Base-by-base conservation (phyloP, 2,797 vertebrate species). In the Tympanoctomys barrerae region DNA sequence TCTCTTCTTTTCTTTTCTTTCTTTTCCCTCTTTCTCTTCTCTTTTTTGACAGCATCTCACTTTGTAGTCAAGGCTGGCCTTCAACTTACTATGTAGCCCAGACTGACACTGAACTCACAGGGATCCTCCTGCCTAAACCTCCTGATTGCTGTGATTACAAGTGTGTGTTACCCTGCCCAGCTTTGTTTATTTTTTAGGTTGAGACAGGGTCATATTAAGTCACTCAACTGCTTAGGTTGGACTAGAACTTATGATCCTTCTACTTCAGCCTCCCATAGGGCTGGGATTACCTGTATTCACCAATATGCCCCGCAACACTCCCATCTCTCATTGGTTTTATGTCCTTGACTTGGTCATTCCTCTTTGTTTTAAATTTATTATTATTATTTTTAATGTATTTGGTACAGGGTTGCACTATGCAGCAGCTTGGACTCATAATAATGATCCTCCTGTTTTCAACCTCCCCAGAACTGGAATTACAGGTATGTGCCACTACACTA, bases 321-420 rank as follows among this genome's bases (percentile, higher is more conserved):
- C 4, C 46, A n/a, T 33, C 66, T 94, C 49, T 90, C 89, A 89
- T 1, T 96, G 46, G 18, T 68, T 90, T 59, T 24, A 22, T 78
- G n/a, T 62, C 64, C 49, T 82, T 94, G 54, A 78, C 42, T 36
- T 84, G 75, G n/a, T 82, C 46, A 91, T 70, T 90, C 59, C 33
- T 80, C 46, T 59, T 86, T 18, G 14, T 57, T 57, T 57, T 57
- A 57, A 57, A 16, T 16, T 57, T 54, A 3, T 54, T 54, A 66
- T 49, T 49, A 49, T 49, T 49, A 10, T 49, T 49, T 49, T 49
- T 42, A 54, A 18, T 57, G 54, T 57, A 57, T 57, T 57, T 57
- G 54, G 54, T 57, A 57, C 54, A 57, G 14, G 54, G 54, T 57
- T 14, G 54, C 16, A 57, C 54, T 57, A 57, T 57, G 54, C 54